A percentile compares a stretch with the other conserved stretches of the same genome.
phyloP scores from a whole-genome alignment of 2,888 invertebrate species.

The Troides aeacus region DNA sequence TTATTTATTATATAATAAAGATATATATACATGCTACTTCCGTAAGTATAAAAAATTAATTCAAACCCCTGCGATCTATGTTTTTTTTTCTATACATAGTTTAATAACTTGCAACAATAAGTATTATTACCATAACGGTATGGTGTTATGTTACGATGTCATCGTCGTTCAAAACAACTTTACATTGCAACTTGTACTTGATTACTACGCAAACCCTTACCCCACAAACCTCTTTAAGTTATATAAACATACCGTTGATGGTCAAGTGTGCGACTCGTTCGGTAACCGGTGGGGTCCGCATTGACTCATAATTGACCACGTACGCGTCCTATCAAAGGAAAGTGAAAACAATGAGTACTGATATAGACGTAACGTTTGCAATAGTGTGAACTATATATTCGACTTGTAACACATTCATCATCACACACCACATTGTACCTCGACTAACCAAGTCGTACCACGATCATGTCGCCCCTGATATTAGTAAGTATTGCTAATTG shows the following conservation, averaged over 20 bases:
- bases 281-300: conserved; percentile 61
- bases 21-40: too few relatives aligned
- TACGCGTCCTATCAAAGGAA: conserved; percentile 72
- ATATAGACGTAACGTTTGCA: conserved; percentile 73
- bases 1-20: too few relatives aligned
- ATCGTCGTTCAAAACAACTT: conserved; percentile 6
- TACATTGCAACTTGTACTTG: conserved; percentile 27
- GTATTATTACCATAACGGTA: not conserved
- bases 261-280: conserved; percentile 58
- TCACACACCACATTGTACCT: conserved; percentile 62
- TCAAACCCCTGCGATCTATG: not conserved
- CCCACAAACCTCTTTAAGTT: conserved; percentile 50
- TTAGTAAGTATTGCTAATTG: conserved; percentile 57
- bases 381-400: conserved; percentile 77
- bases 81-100: too few relatives aligned
- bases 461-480: conserved; percentile 59
- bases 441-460: conserved; percentile 63
- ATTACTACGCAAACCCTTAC: conserved; percentile 39
- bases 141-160: not conserved
- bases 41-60: not conserved
- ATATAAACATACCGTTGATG: conserved; percentile 64
- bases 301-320: conserved; percentile 66
- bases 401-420: conserved; percentile 62
- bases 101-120: too few relatives aligned
- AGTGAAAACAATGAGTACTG: conserved; percentile 68